Conservation (phyloP, 1,140 invertebrate genomes). For the Apis cerana region DNA sequence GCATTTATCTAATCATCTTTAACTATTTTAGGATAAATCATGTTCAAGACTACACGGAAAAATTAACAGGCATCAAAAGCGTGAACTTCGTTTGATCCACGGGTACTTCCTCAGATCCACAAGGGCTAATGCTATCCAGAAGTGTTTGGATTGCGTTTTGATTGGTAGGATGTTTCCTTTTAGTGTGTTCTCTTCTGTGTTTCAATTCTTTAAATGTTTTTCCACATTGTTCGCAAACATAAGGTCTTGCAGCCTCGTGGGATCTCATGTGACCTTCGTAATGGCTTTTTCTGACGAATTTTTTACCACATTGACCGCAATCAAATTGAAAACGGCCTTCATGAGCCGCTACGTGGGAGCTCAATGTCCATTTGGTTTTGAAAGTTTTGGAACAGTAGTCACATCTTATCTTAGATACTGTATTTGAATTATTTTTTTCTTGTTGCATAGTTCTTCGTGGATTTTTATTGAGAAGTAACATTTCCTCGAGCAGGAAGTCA, state of each 20-base stretch:
- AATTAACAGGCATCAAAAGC: conserved; percentile 79
- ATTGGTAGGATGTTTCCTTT: conserved; percentile 75
- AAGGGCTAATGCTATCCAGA: conserved; percentile 75
- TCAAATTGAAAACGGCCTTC: conserved; percentile 78
- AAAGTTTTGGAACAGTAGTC: conserved; percentile 80
- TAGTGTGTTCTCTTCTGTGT: conserved; percentile 78
- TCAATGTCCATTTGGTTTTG: conserved; percentile 80
- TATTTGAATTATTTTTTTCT: conserved; percentile 34
- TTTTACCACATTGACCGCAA: conserved; percentile 78
- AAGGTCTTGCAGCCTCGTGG: conserved; percentile 78
- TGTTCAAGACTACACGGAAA: conserved; percentile 66
- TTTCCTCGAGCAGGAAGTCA: conserved; percentile 76
- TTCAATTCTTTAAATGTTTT: conserved; percentile 79
- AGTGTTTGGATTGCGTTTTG: conserved; percentile 75
- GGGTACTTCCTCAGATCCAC: conserved; percentile 70
- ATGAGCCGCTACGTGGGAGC: conserved; percentile 78
- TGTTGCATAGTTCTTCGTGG: conserved; percentile 44
- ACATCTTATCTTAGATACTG: conserved; percentile 72
- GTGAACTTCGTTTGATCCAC: conserved; percentile 76
- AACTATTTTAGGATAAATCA: not conserved
- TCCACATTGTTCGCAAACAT: conserved; percentile 78
- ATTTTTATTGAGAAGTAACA: conserved; percentile 75
- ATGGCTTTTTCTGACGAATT: conserved; percentile 79
- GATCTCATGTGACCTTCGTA: conserved; percentile 78
- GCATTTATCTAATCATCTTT: not conserved